phyloP scores from a whole-genome alignment of 2,888 invertebrate genomes.

The Idaea straminata region DNA sequence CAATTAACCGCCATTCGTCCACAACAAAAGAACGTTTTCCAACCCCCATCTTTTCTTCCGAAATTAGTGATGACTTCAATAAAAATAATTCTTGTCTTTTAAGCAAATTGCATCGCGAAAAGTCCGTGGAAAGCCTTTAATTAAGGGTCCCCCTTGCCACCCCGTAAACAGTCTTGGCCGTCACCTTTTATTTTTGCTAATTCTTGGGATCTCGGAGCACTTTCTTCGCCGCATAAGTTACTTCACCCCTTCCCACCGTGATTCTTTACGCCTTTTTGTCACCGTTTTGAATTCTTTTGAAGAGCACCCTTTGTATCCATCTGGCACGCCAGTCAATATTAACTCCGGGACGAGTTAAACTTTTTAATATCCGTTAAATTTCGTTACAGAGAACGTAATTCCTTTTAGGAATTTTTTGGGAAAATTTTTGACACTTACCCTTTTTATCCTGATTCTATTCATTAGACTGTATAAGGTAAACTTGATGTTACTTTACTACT shows the following conservation, averaged over 20 bases:
- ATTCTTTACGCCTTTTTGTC: constrained; percentile 80
- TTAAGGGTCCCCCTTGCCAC: constrained; percentile 71
- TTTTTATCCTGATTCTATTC: constrained; percentile 4
- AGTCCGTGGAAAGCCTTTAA: constrained; percentile 78
- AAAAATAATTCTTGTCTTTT: constrained; percentile 81
- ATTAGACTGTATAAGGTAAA: not conserved
- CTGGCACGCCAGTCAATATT: constrained; percentile 81
- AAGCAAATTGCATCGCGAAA: constrained; percentile 80
- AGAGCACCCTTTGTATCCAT: constrained; percentile 75
- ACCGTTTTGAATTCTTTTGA: constrained; percentile 78
- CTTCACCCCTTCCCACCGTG: constrained; percentile 69
- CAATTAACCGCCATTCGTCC: constrained; percentile 76
- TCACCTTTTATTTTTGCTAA: constrained; percentile 81
- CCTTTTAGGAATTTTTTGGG: constrained; percentile 56
- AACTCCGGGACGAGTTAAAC: constrained; percentile 77
- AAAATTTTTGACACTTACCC: constrained; percentile 27
- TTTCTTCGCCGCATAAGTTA: constrained; percentile 80
- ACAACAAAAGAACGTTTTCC: constrained; percentile 64
- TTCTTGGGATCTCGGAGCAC: constrained; percentile 69
- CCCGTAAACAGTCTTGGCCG: constrained; percentile 74
- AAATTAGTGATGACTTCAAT: constrained; percentile 81
- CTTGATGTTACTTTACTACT: too few species aligned
- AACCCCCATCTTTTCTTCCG: constrained; percentile 55
- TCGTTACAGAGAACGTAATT: constrained; percentile 70
- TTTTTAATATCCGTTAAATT: constrained; percentile 81